Evolutionary conservation across 2,888 invertebrate species (phyloP), one percentile per base, ranked within the genome.

Genomic region (Xestia rhomboidea): DNA sequence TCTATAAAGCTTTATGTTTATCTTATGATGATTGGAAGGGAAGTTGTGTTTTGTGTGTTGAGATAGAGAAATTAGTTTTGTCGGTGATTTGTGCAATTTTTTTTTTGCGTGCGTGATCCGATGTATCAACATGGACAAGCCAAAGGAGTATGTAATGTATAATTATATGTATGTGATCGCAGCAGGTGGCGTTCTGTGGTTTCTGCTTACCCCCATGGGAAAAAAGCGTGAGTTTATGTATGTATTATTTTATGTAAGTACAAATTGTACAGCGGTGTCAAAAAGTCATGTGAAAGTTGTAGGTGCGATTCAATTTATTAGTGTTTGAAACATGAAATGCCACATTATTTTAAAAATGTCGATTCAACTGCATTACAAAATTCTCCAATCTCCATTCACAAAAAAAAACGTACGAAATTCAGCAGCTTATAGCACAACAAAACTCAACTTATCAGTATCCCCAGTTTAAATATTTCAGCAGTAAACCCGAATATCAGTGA

Each of bases 381-480:
- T 24, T 24, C 21, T n/a, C 4, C 18, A 76, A 18, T 24, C 21
- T n/a, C 4, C 18, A 5, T 18, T 30, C 46, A 76, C 4, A 24
- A 38, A 24, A 49, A 10, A n/a, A 54, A 57, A n/a, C 13, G 2
- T 30, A 2, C 8, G 13, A 77, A 57, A 27, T 57, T 30, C 60
- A 68, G 34, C 21, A 30, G 11, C 4, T 5, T 67, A 10, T 38
- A 71, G 46, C 30, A 24, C 57, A 66, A 78, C 7, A 27, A 66
- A 64, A 44, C 38, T 27, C 24, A 44, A 70, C 62, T 77, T 84
- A 80, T 84, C 73, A 67, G 30, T 46, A 46, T n/a, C 18, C 27
- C 46, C 44, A 66, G 66, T 73, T 76, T 80, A 68, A 88, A 80
- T 70, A 87, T 77, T 84, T 74, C 44, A 69, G 71, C 27, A 73